phyloP scores from a whole-genome alignment of 2,888 invertebrate genomes.

The Ornithoptera alexandrae region DNA sequence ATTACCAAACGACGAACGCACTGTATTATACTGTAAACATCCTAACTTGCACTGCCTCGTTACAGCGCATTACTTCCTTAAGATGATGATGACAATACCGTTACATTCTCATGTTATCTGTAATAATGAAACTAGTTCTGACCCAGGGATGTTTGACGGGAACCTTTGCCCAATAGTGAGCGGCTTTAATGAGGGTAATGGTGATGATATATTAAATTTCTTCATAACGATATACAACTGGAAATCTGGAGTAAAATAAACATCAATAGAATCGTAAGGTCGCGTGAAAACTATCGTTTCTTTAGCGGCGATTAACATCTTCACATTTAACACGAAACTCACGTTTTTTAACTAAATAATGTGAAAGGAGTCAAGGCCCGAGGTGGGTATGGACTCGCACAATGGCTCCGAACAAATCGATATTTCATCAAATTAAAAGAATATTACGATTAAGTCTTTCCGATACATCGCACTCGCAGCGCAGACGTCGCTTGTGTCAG shows the following conservation, averaged over 20 bases:
- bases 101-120: no score
- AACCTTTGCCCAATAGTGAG: no score
- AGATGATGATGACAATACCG: no score
- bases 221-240: neutral
- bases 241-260: neutral
- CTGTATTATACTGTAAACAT: no score
- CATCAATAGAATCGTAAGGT: neutral
- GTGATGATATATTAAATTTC: no score
- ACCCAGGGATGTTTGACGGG: no score
- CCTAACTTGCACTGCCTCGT: no score
- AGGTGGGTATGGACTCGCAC: neutral
- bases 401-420: slow-evolving; percentile 20
- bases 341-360: slow-evolving; percentile 16
- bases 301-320: slow-evolving; percentile 23
- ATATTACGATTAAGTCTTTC: neutral
- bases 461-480: neutral
- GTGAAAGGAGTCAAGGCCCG: slow-evolving; percentile 8
- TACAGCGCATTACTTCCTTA: no score
- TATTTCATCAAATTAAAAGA: slow-evolving; percentile 24
- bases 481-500: neutral
- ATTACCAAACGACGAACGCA: no score
- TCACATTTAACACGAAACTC: slow-evolving; percentile 16
- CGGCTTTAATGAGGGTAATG: no score
- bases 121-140: no score
- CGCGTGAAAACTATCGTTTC: slow-evolving; percentile 23